Percentiles rank a stretch among this genome's conserved stretches.
These are phyloP conservation scores for Samia ricini DNA, from an alignment of 1,140 invertebrate species.

Conservation along the genomic window DNA sequence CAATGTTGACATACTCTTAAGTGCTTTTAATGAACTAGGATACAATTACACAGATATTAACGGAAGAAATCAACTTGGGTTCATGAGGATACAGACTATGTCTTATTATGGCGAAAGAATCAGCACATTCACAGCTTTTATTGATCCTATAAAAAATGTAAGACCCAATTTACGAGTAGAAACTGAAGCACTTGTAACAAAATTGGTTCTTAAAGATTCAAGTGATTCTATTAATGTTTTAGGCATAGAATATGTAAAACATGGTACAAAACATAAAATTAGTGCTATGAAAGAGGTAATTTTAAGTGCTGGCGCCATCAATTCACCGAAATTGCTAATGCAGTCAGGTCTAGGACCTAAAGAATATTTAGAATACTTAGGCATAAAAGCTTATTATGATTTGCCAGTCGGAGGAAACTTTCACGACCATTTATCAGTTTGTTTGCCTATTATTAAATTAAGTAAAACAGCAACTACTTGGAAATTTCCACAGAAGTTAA, in stretches of 20 bases:
- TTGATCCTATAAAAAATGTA: conserved; percentile 58
- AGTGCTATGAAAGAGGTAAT: conserved; percentile 77
- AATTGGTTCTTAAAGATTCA: conserved; percentile 47
- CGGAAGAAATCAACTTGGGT: conserved; percentile 76
- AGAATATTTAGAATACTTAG: conserved; percentile 71
- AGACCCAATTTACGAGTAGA: conserved; percentile 84
- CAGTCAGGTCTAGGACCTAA: conserved; percentile 72
- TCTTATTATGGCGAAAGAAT: conserved; percentile 73
- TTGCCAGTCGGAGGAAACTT: conserved; percentile 88
- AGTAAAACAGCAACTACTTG: conserved; percentile 76
- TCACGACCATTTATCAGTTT: conserved; percentile 79
- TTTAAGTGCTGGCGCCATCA: conserved; percentile 77
- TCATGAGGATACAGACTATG: conserved; percentile 68
- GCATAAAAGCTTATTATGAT: conserved; percentile 77
- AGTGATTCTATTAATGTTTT: conserved; percentile 45
- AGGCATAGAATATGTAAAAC: conserved; percentile 63
- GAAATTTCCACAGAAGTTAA: conserved; percentile 73
- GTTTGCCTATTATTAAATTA: conserved; percentile 78
- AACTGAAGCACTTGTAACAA: conserved; percentile 80
- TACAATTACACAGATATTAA: conserved; percentile 70
- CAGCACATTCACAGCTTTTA: conserved; percentile 57
- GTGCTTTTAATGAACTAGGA: conserved; percentile 67
- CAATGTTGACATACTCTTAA: conserved; percentile 69
- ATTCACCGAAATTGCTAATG: conserved; percentile 78
- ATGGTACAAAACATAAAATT: conserved; percentile 51